Percentiles rank a stretch among this genome's conserved stretches.
These are phyloP conservation scores for Herpetotheres cachinnans DNA, from an alignment of 2,113 vertebrate species.

Conservation along the genomic window DNA sequence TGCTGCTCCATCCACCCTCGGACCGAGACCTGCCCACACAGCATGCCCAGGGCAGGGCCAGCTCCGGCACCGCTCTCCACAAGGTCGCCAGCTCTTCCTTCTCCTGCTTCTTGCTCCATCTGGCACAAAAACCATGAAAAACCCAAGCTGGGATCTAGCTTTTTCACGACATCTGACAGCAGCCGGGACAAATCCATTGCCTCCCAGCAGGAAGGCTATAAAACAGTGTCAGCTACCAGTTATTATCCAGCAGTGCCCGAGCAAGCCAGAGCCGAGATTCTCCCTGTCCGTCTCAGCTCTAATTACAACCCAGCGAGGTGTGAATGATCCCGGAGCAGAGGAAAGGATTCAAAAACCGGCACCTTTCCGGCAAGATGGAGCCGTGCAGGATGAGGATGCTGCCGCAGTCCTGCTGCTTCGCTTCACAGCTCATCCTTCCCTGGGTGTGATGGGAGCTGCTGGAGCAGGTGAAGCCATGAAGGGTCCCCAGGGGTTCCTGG, in stretches of 20 bases:
- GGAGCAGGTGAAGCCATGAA: background rate
- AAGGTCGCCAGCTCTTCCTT: background rate
- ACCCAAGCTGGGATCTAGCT: background rate
- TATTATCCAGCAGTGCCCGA: background rate
- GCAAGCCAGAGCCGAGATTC: background rate
- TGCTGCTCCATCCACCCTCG: rapidly evolving
- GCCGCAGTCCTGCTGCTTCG: background rate
- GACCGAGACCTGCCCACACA: background rate
- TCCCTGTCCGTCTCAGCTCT: background rate
- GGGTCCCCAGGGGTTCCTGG: rapidly evolving
- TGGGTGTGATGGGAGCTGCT: rapidly evolving
- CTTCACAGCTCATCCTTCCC: background rate
- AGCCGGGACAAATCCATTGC: background rate
- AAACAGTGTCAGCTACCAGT: background rate
- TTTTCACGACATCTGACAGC: background rate
- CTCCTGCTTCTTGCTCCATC: background rate
- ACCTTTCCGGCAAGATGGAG: rapidly evolving
- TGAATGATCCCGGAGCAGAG: background rate
- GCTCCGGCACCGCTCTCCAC: background rate
- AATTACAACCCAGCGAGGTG: background rate
- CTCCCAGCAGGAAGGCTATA: background rate
- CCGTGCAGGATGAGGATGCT: background rate
- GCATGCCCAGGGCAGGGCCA: background rate
- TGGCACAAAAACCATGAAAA: background rate
- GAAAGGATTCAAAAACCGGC: background rate